phyloP scores from a whole-genome alignment of 2,113 vertebrate species.

The Gambusia affinis region DNA sequence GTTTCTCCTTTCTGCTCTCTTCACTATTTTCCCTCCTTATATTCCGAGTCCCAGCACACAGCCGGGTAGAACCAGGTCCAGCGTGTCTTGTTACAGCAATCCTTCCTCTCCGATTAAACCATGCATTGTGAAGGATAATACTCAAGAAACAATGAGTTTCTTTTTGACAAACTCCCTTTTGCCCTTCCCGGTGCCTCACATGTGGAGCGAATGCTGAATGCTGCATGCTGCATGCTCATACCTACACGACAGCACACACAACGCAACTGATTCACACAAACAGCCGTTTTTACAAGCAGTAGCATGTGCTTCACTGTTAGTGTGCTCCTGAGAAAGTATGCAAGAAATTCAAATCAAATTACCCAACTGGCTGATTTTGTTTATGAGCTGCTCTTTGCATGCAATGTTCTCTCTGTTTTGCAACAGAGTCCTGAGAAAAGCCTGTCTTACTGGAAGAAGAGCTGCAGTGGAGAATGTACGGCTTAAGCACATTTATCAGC shows the following conservation, averaged over 20 bases:
- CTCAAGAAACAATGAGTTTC: conserved; percentile 72
- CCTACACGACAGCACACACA: conserved; percentile 8
- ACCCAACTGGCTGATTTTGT: conserved; percentile 36
- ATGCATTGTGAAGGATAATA: conserved; percentile 72
- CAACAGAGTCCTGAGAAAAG: conserved; percentile 1
- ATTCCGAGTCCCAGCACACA: conserved; percentile 39
- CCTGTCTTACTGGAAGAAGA: not conserved
- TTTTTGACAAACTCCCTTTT: conserved; percentile 39
- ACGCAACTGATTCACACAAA: conserved; percentile 25
- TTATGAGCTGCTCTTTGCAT: conserved; percentile 5
- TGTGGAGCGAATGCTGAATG: not conserved
- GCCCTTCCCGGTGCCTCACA: conserved; percentile 45
- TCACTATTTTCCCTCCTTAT: conserved; percentile 22
- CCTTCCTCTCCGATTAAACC: conserved; percentile 64
- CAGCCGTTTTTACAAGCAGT: conserved; percentile 46
- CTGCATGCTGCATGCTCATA: not conserved
- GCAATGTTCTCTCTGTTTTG: conserved; percentile 5
- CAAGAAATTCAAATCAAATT: conserved; percentile 42
- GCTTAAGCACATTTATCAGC: conserved; percentile 49
- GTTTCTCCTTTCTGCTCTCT: conserved; percentile 38
- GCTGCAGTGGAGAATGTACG: conserved; percentile 39
- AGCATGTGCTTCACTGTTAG: conserved; percentile 42
- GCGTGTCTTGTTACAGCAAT: conserved; percentile 74
- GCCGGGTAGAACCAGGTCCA: conserved; percentile 54
- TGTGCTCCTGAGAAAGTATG: conserved; percentile 64